Percentiles rank a stretch among this genome's conserved stretches.
These are phyloP conservation scores for Periphyllus acericola DNA, from an alignment of 2,888 invertebrate species.

Conservation along the genomic window DNA sequence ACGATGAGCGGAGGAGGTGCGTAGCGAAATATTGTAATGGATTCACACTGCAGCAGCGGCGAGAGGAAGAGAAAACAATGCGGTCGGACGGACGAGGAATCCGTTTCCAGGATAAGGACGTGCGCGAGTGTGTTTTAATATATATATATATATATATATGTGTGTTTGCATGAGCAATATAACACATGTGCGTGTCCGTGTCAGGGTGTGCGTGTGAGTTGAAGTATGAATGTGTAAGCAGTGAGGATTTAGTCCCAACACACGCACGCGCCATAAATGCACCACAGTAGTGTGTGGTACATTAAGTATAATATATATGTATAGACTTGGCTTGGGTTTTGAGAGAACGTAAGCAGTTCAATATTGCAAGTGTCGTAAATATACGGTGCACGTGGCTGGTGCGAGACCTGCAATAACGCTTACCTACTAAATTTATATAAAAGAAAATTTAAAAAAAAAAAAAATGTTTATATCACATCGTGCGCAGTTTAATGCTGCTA, in stretches of 20 bases:
- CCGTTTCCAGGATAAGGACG: not conserved
- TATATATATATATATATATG: not conserved
- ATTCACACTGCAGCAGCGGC: not conserved
- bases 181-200: not conserved
- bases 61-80: not conserved
- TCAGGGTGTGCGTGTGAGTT: not conserved
- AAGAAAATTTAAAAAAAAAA: no score
- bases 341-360: no score
- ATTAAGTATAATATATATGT: no score
- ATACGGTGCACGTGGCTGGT: no score
- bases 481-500: no score
- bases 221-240: not conserved
- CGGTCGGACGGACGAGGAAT: not conserved
- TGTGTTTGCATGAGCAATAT: not conserved
- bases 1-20: not conserved
- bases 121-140: not conserved
- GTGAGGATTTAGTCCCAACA: not conserved
- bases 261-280: no score
- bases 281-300: no score
- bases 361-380: no score
- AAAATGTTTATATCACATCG: no score
- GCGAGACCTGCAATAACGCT: no score
- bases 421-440: no score
- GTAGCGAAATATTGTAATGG: conserved; percentile 30
- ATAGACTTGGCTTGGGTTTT: no score